Evolutionary conservation across 2,797 vertebrate species (phyloP), one percentile per base, ranked within the genome.

Genomic region (Pangasius krempfi): DNA sequence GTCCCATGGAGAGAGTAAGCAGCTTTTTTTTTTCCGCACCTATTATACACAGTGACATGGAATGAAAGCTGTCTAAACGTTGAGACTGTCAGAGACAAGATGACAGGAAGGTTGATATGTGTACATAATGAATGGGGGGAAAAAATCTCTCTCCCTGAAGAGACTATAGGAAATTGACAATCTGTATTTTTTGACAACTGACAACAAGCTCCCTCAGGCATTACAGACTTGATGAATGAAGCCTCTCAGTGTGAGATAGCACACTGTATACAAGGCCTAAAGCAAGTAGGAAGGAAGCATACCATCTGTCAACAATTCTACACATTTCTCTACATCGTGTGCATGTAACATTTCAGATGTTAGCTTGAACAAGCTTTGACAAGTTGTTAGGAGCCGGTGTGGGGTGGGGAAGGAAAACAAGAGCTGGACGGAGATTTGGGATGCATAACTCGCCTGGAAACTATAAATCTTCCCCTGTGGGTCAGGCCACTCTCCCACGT

Each of bases 221-320:
- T 84, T 87, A 93, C 92, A 89, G 60, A 87, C n/a, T 90, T 64
- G 89, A 92, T 84, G 93, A 94, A 92, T 92, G 93, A 94, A 86
- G 93, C 91, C 89, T 90, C 92, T 90, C 76, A 84, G 91, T 91
- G 79, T 88, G 86, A 91, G 44, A 87, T 72, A 88, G 84, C 88
- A 16, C 88, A 91, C 81, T 85, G 89, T 58, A 87, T 89, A 68
- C 90, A 90, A 90, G 92, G 94, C 94, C 91, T 90, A 88, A 93
- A 92, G 87, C 91, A 92, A 92, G 76, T 64, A 18, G 72, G 87
- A 87, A 93, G 91, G 92, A 94, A 94, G 91, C 84, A 88, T 89
- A 92, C 90, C 90, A 82, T 94, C 93, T 92, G 91, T 95, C 92
- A 92, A 70, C 91, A 91, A 91, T 92, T 90, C 92, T 92, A 91